Base-by-base conservation (phyloP, 2,797 vertebrate genomes). In the Propithecus perrieri region DNA sequence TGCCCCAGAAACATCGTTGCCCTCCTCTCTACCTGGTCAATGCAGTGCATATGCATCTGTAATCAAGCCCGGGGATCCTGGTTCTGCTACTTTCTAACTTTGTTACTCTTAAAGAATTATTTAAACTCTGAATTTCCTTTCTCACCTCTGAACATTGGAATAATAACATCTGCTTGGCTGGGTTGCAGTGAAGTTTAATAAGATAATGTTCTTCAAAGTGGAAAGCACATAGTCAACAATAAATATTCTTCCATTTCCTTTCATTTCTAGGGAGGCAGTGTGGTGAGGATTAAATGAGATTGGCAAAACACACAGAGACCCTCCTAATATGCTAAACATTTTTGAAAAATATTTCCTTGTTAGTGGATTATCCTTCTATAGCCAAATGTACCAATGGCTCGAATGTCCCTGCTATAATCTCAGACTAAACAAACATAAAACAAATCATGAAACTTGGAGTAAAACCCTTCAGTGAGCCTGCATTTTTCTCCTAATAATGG, bases 1-100 rank as follows among this genome's bases (percentile, higher is more conserved):
- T 2, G 5, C 5, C 18, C 43, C 1, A 15, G 5, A 4, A 41
- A 4, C 14, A 2, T 0, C 2, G 0, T 35, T 35, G 5, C 1
- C 18, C 43, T 30, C 14, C 38, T 50, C 53, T 65, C 78, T 72
- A 33, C 4, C 24, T 41, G 2, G 35, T 61, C 41, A 79, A n/a
- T 35, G 63, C 33, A 59, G 2, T 13, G 15, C 1, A 30, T 14
- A 6, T n/a, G 14, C 33, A 11, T 33, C 28, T 57, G 2, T 15
- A 57, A 57, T 43, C 48, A 38, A 24, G 41, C 17, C 4, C 81
- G 43, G 41, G 46, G 17, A 38, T 43, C 46, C 53, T 43, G 4
- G 5, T 41, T 75, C 35, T 59, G 5, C 20, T 7, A 46, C 41
- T 63, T 71, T 59, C 43, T 71, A 65, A 11, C 26, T 90, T 65